Evolutionary conservation across 2,797 vertebrate genomes (phyloP), one percentile per base, ranked within the genome.

Genomic region (Lagocephalus sceleratus): DNA sequence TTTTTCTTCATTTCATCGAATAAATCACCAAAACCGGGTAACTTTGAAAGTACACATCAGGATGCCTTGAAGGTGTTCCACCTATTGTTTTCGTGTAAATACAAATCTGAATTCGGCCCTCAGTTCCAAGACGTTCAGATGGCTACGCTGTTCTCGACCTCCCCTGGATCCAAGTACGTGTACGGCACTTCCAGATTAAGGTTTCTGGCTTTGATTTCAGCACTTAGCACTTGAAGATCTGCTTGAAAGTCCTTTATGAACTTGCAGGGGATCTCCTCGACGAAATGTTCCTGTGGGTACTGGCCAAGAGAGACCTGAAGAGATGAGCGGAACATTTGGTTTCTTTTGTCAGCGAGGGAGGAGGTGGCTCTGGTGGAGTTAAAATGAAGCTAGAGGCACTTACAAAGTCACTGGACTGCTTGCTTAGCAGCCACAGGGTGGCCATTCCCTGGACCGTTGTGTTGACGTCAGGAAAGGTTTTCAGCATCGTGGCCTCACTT

Each of bases 351-450:
- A 35, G 12, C 10, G 12, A 35, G 12, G 32, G 12, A 35, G 12
- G 12, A 12, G 32, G 4, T 8, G 29, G 29, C 29, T 29, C 8
- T 9, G 29, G 14, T 14, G 32, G 12, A 12, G 5, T 17, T 2
- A 10, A 6, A 2, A n/a, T 26, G 23, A 26, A 17, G 8, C 8
- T 17, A 14, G 7, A 26, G 14, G 3, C 9, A 65, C 82, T 83
- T 60, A 83, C 82, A 20, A 74, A 76, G 64, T 85, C 83, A 26
- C 41, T 40, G 14, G 82, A 81, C 50, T 54, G 62, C 16, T 47
- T 70, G 83, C 79, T 83, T 35, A 86, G 84, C 0, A 86, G 60
- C 66, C 71, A 81, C 58, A 77, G 1, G 1, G 29, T 45, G 2
- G 77, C 6, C 68, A 86, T 68, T 20, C 72, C 76, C 3, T 78